Evolutionary conservation across 2,797 vertebrate genomes (phyloP), one percentile per base, ranked within the genome.

Genomic region (Chrosomus eos): DNA sequence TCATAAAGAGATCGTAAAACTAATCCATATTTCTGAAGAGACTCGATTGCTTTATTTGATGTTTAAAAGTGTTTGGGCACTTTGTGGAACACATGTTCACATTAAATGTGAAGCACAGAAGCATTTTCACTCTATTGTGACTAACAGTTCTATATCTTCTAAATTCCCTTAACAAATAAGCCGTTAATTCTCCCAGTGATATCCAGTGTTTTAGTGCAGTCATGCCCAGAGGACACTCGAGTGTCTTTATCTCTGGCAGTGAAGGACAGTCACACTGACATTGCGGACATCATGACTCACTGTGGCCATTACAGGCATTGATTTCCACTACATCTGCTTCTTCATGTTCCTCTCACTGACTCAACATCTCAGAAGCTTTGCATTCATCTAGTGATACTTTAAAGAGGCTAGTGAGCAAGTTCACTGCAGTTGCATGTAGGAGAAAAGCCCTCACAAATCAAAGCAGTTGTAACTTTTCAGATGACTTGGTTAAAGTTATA

Each of bases 271-370:
- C 80, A 38, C 55, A 48, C 18, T 72, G 86, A 86, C 53, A 23
- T 66, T 66, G 77, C 73, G 14, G 33, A 5, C 77, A 73, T 58
- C n/a, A 13, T 80, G 86, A 80, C 82, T 80, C 71, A 80, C 51
- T 40, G 62, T 84, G 71, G 82, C 33, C 58, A 88, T 88, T 81
- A 84, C 43, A 26, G 55, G 7, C 83, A 88, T 88, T 82, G 85
- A 88, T 87, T 87, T 87, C 79, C 60, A 67, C 51, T 86, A 70
- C 60, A 82, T 79, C 73, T 48, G 48, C 43, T 58, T 81, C 82
- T 68, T 31, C 71, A 81, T 62, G 28, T 78, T 58, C 38, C n/a
- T n/a, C 73, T 82, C 67, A 79, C 75, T 43, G 19, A 66, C 55
- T n/a, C 9, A 64, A 77, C 75, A n/a, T 74, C 55, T 67, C 55